Evolutionary conservation across 1,140 invertebrate genomes (phyloP), one percentile per base, ranked within the genome.

Genomic region (Drusus annulatus): DNA sequence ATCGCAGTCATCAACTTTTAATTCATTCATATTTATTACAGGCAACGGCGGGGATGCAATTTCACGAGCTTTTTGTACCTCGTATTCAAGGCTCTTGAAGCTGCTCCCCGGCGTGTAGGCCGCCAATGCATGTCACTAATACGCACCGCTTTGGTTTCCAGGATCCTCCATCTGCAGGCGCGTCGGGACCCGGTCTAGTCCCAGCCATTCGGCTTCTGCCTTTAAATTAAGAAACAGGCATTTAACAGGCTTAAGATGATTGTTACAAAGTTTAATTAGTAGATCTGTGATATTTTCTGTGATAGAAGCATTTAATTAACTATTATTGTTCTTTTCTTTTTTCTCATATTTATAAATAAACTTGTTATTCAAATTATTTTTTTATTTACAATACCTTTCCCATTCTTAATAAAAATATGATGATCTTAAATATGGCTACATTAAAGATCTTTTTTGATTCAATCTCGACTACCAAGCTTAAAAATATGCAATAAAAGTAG

Each of bases 131-230:
- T 54, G 21, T 23, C 86, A 87, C 84, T 89, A 87, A 89, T 80
- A 84, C 88, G 82, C 63, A 89, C 89, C 89, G 87, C 89, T 90
- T 86, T 90, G 87, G 86, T 89, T 89, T 90, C 87, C 89, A 89
- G 88, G 88, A 87, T 86, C 85, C 84, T 90, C 87, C 85, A 87
- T 88, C 86, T 87, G 89, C 87, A 90, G 88, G 86, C 89, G 88
- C 86, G 89, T 89, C 86, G 89, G 88, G 85, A 90, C 88, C 85
- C 89, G 87, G 85, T 90, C 89, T 86, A 90, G 87, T 84, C 89
- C 87, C 84, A 90, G 87, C 89, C 89, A 90, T 84, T 90, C 89
- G 84, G 89, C 89, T 88, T 90, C 89, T 81, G 89, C 89, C 89
- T 90, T 88, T 86, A 89, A 90, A 87, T 28, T 28, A 28, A 45